Evolutionary conservation across 2,113 vertebrate species (phyloP).

Genomic region (Ptychochromis oligacanthus): DNA sequence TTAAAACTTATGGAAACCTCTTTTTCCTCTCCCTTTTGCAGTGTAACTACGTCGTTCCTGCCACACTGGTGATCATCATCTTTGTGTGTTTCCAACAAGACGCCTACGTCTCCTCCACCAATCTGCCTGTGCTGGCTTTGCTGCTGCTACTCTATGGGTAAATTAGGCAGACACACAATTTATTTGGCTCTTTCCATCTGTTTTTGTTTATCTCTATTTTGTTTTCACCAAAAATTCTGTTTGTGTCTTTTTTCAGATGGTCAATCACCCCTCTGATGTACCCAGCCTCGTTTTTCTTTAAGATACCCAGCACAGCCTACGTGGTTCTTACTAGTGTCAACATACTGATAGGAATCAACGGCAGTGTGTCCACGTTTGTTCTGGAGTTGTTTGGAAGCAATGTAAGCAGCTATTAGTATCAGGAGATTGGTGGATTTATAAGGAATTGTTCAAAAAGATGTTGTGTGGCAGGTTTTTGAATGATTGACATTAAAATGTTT

Average conservation of each 20-base stretch:
- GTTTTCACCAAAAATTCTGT: background rate
- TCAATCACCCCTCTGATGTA: conserved; percentile 99
- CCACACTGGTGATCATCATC: conserved; percentile 94
- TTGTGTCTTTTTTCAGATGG: conserved; percentile 83
- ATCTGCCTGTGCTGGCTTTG: conserved; percentile 93
- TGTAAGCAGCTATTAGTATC: conserved; percentile 75
- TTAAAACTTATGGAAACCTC: background rate
- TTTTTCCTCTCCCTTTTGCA: conserved; percentile 53
- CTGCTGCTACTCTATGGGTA: conserved; percentile 96
- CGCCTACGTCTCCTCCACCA: conserved; percentile 96
- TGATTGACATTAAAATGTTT: background rate
- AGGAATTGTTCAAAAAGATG: background rate
- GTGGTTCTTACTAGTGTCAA: conserved; percentile 97
- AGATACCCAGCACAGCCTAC: conserved; percentile 98
- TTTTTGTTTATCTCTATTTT: background rate
- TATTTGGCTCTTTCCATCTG: background rate
- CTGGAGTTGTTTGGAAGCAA: conserved; percentile 95
- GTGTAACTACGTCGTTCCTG: conserved; percentile 98
- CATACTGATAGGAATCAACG: conserved; percentile 98
- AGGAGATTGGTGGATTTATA: background rate
- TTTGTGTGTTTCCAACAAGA: conserved; percentile 99
- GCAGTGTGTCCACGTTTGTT: conserved; percentile 96
- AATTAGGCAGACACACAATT: conserved; percentile 20
- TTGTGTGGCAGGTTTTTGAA: background rate
- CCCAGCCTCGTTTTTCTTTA: conserved; percentile 97